phyloP scores from a whole-genome alignment of 2,797 vertebrate genomes.

The Crypturellus tataupa region DNA sequence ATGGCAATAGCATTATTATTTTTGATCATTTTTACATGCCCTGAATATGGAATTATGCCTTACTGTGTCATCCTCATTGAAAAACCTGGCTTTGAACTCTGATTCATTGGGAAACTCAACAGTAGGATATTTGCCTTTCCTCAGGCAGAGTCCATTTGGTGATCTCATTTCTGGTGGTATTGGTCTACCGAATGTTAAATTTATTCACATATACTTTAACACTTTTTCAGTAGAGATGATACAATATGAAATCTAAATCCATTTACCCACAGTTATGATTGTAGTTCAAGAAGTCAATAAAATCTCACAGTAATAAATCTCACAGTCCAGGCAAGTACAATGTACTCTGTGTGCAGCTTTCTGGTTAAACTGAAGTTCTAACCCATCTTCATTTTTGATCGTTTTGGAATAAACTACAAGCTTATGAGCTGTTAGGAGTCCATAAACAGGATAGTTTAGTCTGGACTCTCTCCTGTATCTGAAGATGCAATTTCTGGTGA shows the following conservation, averaged over 20 bases:
- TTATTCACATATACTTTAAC: not conserved
- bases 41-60: not conserved
- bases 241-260: not conserved
- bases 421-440: not conserved
- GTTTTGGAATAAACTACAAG: not conserved
- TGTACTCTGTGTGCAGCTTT: not conserved
- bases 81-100: not conserved
- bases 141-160: not conserved
- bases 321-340: not conserved
- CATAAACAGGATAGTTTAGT: not conserved
- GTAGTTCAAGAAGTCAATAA: constrained; percentile 15
- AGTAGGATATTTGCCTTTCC: not conserved
- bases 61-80: not conserved
- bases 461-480: not conserved
- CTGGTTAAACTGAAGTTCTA: not conserved
- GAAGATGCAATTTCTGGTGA: not conserved
- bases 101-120: not conserved
- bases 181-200: not conserved
- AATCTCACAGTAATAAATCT: constrained; percentile 20
- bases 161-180: not conserved
- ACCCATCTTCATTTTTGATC: constrained; percentile 16
- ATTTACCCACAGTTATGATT: not conserved
- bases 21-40: not conserved
- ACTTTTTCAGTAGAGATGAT: not conserved
- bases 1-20: not conserved